Percentiles rank a stretch among this genome's conserved stretches.
Conservation (phyloP, 2,888 invertebrate genomes). For the Epirrhoe tristata region DNA sequence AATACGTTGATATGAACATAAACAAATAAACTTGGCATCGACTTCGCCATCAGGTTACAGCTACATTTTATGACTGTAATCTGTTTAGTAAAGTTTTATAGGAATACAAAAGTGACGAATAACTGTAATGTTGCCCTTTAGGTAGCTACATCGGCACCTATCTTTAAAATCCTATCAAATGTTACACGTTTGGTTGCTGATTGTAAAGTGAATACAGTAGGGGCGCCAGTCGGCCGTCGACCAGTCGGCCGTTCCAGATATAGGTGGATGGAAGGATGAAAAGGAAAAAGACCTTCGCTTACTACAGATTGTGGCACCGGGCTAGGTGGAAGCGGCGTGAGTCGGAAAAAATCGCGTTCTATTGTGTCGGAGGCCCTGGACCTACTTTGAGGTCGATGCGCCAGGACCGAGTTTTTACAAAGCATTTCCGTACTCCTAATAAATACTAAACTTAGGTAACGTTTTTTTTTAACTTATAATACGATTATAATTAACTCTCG, state of each 20-base stretch:
- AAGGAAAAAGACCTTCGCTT: too few species aligned
- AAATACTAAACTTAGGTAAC: background rate
- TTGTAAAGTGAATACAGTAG: background rate
- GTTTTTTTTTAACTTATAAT: background rate
- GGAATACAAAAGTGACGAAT: constrained; percentile 47
- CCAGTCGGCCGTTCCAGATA: too few species aligned
- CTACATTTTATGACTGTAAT: background rate
- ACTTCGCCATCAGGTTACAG: background rate
- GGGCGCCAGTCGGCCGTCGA: too few species aligned
- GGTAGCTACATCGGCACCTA: background rate
- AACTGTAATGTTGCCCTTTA: constrained; percentile 38
- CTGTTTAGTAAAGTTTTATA: background rate
- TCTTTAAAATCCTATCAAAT: background rate
- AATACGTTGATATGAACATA: background rate
- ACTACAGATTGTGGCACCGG: too few species aligned
- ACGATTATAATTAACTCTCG: background rate
- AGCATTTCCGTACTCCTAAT: background rate
- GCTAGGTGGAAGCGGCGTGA: too few species aligned
- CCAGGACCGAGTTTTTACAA: background rate
- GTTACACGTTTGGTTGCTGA: background rate
- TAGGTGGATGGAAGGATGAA: too few species aligned
- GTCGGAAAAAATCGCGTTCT: too few species aligned
- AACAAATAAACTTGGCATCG: background rate
- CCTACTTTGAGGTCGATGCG: too few species aligned
- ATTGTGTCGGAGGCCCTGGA: too few species aligned